These are phyloP conservation scores for Batillaria attramentaria DNA, from an alignment of 1,140 invertebrate species.

Conservation along the genomic window DNA sequence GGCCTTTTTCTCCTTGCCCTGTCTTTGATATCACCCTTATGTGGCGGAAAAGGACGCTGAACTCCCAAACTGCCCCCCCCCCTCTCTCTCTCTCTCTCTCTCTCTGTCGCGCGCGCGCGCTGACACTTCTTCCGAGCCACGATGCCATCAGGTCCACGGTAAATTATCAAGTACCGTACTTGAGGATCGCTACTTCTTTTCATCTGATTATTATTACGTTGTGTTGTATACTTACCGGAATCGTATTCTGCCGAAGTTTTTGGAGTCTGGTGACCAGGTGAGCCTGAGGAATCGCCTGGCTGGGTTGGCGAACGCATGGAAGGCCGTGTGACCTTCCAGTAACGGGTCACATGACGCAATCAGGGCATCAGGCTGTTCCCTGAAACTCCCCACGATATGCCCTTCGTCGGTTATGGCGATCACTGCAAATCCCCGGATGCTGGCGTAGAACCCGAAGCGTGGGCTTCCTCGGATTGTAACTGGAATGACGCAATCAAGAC, in stretches of 20 bases:
- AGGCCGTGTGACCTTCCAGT: slow-evolving; percentile 23
- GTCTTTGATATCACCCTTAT: no score
- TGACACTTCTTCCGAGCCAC: no score
- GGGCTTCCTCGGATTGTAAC: not conserved
- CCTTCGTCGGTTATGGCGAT: slow-evolving; percentile 29
- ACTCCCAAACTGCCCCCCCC: no score
- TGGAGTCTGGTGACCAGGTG: slow-evolving; percentile 12
- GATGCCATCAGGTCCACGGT: no score
- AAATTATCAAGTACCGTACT: no score
- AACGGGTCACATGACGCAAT: slow-evolving; percentile 31
- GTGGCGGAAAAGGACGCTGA: no score
- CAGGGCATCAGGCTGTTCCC: slow-evolving; percentile 21
- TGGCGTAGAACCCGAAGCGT: not conserved
- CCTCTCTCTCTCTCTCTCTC: not conserved
- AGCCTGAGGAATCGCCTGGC: not conserved
- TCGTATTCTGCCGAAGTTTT: slow-evolving; percentile 23
- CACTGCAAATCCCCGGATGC: slow-evolving; percentile 30
- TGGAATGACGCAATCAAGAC: no score
- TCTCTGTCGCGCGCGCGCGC: no score
- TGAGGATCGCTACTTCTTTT: no score
- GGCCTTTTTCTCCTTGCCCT: no score
- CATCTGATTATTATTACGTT: no score
- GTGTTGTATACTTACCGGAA: slow-evolving; percentile 22
- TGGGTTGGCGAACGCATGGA: not conserved
- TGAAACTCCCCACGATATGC: slow-evolving; percentile 25